These are phyloP conservation scores for Xyrauchen texanus DNA, from an alignment of 2,113 vertebrate species.

Conservation along the genomic window DNA sequence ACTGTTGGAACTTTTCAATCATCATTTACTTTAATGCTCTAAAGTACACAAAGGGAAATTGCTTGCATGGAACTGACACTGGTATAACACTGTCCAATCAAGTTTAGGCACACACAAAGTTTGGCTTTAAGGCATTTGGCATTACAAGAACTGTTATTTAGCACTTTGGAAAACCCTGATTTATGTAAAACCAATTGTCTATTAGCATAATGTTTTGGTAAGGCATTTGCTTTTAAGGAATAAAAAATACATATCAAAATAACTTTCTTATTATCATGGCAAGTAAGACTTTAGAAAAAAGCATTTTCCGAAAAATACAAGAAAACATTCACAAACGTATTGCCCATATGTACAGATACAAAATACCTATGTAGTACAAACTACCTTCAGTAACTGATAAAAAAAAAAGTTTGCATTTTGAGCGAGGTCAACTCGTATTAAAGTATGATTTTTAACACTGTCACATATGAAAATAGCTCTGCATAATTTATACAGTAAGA, in stretches of 20 bases:
- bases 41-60: constrained; percentile 48
- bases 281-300: constrained; percentile 63
- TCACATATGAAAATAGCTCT: constrained; percentile 99
- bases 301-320: constrained; percentile 62
- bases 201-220: constrained; percentile 56
- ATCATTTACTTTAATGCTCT: constrained; percentile 65
- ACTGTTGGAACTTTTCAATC: constrained; percentile 46
- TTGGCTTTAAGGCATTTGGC: constrained; percentile 45
- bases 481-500: constrained; percentile 99
- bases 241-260: constrained; percentile 53
- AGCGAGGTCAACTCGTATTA: constrained; percentile 99
- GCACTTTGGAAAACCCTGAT: constrained; percentile 40
- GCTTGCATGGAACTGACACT: constrained; percentile 30
- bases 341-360: constrained; percentile 99
- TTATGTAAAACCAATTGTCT: constrained; percentile 34
- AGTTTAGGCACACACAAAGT: constrained; percentile 52
- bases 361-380: constrained; percentile 90
- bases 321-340: constrained; percentile 81
- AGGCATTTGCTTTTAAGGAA: constrained; percentile 64
- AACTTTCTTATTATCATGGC: constrained; percentile 52
- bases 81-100: constrained; percentile 61
- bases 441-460: constrained; percentile 86
- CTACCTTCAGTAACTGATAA: constrained; percentile 86
- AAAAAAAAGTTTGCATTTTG: constrained; percentile 87
- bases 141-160: constrained; percentile 18